These are phyloP conservation scores for Crocuta crocuta DNA, from an alignment of 2,113 vertebrate genomes.

Conservation along the genomic window DNA sequence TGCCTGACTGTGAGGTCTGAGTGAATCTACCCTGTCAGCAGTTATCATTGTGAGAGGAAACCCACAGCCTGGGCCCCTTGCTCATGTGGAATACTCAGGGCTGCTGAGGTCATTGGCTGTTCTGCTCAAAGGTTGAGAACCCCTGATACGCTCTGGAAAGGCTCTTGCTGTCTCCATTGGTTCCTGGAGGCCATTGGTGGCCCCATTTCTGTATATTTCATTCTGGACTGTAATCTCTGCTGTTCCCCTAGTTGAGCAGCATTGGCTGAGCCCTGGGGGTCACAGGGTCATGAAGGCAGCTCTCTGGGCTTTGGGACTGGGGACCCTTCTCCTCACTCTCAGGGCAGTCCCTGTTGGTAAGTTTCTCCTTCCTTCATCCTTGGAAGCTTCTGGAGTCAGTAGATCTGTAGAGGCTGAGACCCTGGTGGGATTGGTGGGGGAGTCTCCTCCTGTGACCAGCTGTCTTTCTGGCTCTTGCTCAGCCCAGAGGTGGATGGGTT, in stretches of 20 bases:
- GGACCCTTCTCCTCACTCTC: neutral
- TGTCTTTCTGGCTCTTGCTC: neutral
- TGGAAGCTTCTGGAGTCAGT: neutral
- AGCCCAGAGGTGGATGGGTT: too few species aligned
- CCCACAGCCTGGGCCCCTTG: neutral
- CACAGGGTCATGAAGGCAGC: neutral
- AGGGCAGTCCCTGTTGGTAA: neutral
- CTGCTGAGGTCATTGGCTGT: neutral
- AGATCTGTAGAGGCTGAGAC: neutral
- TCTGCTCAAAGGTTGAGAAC: neutral
- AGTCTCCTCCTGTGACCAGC: neutral
- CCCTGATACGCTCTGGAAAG: neutral
- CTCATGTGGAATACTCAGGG: neutral
- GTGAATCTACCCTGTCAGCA: neutral
- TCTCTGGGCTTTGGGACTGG: neutral
- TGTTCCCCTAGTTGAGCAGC: fast-evolving
- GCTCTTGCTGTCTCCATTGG: neutral
- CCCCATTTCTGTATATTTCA: neutral
- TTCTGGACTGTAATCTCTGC: neutral
- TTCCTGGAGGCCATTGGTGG: neutral
- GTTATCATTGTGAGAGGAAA: neutral
- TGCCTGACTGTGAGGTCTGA: neutral
- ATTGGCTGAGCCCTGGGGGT: too few species aligned
- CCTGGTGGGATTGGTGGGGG: neutral
- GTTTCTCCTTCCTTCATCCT: neutral